These are phyloP conservation scores for Agelastica alni DNA, from an alignment of 2,888 invertebrate species.

Conservation along the genomic window DNA sequence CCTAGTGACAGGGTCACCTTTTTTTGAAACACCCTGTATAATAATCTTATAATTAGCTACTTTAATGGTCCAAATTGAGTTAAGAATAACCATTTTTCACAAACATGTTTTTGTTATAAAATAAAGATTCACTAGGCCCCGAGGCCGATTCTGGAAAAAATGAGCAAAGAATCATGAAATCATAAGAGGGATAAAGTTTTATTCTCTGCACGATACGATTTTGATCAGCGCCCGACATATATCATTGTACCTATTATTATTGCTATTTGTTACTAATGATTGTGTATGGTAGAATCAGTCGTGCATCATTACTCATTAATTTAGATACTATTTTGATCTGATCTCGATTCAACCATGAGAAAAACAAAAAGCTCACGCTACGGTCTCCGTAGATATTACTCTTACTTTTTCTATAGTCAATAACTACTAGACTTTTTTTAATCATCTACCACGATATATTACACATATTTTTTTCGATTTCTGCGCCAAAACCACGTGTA, in stretches of 20 bases:
- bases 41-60: too few species aligned
- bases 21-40: too few species aligned
- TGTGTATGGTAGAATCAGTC: conserved; percentile 58
- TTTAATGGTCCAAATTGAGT: too few species aligned
- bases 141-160: not conserved
- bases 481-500: too few species aligned
- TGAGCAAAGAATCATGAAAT: conserved; percentile 5
- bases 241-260: conserved; percentile 58
- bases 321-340: conserved; percentile 52
- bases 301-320: conserved; percentile 60
- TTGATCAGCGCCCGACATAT: conserved; percentile 55
- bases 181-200: conserved; percentile 19
- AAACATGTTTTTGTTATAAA: too few species aligned
- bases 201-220: conserved; percentile 50
- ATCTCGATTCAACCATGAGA: conserved; percentile 54
- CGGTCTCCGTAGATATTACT: conserved; percentile 3
- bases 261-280: conserved; percentile 59
- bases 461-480: too few species aligned
- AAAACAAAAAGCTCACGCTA: conserved; percentile 38
- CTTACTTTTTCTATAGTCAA: not conserved
- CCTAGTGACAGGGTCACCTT: too few species aligned
- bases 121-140: too few species aligned
- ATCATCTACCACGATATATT: too few species aligned
- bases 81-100: too few species aligned
- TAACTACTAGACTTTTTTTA: too few species aligned